These are phyloP conservation scores for Eupithecia insigniata DNA, from an alignment of 2,888 invertebrate genomes.

Conservation along the genomic window DNA sequence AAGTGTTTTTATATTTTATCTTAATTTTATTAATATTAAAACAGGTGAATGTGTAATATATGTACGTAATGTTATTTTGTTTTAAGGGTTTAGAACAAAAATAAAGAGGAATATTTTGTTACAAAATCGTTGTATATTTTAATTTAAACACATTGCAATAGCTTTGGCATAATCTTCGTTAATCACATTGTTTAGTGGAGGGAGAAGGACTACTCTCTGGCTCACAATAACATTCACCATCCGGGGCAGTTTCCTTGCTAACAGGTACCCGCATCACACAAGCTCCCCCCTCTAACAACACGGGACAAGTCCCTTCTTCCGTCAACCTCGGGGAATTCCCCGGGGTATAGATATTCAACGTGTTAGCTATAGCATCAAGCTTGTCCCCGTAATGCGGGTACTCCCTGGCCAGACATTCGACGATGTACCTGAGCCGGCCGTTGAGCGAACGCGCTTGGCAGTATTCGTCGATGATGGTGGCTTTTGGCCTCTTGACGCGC, in stretches of 20 bases:
- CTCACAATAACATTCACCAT: not conserved
- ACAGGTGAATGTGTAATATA: not conserved
- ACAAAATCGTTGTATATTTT: conserved; percentile 17
- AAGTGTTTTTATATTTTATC: not conserved
- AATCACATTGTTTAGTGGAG: not conserved
- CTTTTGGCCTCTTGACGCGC: conserved; percentile 71
- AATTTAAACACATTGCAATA: not conserved
- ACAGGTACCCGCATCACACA: conserved; percentile 29
- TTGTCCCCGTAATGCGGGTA: conserved; percentile 84
- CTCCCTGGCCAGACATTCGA: conserved; percentile 84
- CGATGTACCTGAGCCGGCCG: conserved; percentile 82
- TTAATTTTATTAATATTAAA: conserved; percentile 1
- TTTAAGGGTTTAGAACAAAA: conserved; percentile 9
- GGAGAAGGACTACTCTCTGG: not conserved
- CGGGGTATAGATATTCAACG: conserved; percentile 74
- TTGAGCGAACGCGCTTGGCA: conserved; percentile 84
- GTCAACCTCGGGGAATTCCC: conserved; percentile 60
- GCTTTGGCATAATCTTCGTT: not conserved
- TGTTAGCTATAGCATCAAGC: conserved; percentile 73
- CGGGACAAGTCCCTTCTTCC: conserved; percentile 44
- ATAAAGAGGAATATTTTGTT: conserved; percentile 27
- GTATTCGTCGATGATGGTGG: conserved; percentile 81
- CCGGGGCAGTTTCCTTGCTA: not conserved
- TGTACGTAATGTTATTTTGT: conserved; percentile 6
- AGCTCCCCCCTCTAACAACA: conserved; percentile 48